A percentile compares a stretch with the other conserved stretches of the same genome.
phyloP scores from a whole-genome alignment of 1,140 invertebrate genomes.

The Macrosteles quadrilineatus region DNA sequence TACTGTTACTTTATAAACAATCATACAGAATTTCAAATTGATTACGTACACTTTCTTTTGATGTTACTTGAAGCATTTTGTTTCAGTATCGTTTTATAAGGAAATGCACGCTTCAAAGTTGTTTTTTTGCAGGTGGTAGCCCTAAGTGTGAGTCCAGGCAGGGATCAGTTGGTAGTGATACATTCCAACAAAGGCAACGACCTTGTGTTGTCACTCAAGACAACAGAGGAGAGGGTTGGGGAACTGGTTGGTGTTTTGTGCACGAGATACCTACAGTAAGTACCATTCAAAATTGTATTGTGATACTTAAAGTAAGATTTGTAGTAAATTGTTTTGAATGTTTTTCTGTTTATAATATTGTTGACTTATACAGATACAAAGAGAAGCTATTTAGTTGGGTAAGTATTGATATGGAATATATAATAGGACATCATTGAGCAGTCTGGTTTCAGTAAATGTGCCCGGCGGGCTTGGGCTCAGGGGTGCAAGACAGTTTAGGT shows the following conservation, averaged over 20 bases:
- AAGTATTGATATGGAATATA: neutral
- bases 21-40: too few species aligned
- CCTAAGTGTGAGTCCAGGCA: conserved; percentile 75
- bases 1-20: too few species aligned
- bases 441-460: neutral
- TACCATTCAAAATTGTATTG: conserved; percentile 41
- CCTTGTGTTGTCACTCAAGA: conserved; percentile 75
- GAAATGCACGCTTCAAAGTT: too few species aligned
- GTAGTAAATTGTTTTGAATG: neutral
- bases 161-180: conserved; percentile 87
- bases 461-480: too few species aligned
- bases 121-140: conserved; percentile 82
- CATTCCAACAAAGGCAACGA: conserved; percentile 89
- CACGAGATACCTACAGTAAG: conserved; percentile 73
- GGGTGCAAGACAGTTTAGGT: too few species aligned
- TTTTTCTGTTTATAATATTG: neutral
- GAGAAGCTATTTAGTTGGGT: neutral
- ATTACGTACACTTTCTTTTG: too few species aligned
- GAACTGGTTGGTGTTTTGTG: conserved; percentile 86
- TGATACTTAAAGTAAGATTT: neutral
- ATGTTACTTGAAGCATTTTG: too few species aligned
- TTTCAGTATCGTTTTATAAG: too few species aligned
- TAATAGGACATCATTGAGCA: neutral
- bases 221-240: conserved; percentile 74
- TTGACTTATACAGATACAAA: neutral